Evolutionary conservation across 2,797 vertebrate genomes (phyloP), one percentile per base, ranked within the genome.

Genomic region (Enteromius thamalakanensis): DNA sequence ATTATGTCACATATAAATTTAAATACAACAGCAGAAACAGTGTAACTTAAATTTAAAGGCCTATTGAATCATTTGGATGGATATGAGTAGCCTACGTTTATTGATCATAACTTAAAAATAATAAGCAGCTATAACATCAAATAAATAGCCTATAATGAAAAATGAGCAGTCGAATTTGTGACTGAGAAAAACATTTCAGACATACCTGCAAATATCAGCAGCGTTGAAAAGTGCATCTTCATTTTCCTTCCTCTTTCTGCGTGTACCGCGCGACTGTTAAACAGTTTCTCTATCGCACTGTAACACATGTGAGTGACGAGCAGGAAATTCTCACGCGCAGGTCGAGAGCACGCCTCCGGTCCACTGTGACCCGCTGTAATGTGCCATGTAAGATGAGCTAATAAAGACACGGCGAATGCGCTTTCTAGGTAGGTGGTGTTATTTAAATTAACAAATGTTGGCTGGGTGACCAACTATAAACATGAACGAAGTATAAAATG

Each of bases 201-300:
- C n/a, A 23, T 69, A 80, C 78, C 78, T 80, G 78, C 34, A 26
- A 80, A 23, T 42, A 80, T 55, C 21, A 69, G 12, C 65, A 69
- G 0, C 29, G 78, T 1, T 40, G n/a, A 12, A 51, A 80, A 40
- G 49, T 26, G 15, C 65, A 69, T 69, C 21, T 51, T 69, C 42
- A 49, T 67, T 1, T 34, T 47, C 11, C 64, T 80, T 80, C 78
- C 62, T 80, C 64, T 69, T 53, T 53, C 40, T 14, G 26, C 14
- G 32, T 53, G 32, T 19, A 4, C 8, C 45, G 42, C 10, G 32
- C 14, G 32, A 40, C 78, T 69, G 78, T 69, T 68, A 0, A 69
- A 53, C 64, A 55, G 45, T 69, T 68, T 80, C 78, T 69, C 14
- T 80, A 65, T 79, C 65, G 64, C 64, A 11, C 32, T 29, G 3